Conservation (phyloP, 2,113 vertebrate genomes). For the Oreotrochilus melanogaster region DNA sequence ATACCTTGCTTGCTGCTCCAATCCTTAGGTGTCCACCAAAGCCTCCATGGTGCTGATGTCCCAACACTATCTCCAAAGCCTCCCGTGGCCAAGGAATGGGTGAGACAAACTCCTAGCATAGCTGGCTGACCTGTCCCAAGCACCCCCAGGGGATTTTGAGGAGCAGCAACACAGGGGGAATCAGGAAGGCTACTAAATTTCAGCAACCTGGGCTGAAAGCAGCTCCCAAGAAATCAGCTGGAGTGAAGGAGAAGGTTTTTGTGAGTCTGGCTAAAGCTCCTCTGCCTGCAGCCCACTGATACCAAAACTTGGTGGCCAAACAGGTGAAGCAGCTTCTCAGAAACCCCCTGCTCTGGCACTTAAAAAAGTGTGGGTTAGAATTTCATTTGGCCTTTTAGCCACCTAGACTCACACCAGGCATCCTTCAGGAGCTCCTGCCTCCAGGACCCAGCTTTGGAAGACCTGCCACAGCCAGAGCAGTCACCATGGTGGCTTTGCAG, state of each 20-base stretch:
- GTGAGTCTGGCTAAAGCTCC: not conserved
- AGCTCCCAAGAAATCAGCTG: not conserved
- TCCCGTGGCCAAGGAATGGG: accelerated
- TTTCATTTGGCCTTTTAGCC: not conserved
- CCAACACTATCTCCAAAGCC: not conserved
- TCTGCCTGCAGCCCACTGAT: accelerated
- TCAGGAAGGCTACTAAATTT: not conserved
- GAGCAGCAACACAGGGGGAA: accelerated
- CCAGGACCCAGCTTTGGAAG: not conserved
- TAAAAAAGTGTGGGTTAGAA: not conserved
- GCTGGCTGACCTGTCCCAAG: accelerated
- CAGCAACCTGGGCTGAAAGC: not conserved
- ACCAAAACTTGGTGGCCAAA: not conserved
- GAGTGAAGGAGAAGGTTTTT: not conserved
- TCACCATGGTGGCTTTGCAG: accelerated
- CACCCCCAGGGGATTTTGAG: accelerated
- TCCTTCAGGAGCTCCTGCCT: not conserved
- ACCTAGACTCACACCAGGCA: accelerated
- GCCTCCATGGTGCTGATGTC: not conserved
- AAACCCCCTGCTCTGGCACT: not conserved
- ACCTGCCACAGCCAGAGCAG: accelerated
- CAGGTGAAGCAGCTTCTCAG: not conserved
- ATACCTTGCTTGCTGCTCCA: not conserved
- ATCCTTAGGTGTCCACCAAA: not conserved
- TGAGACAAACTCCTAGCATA: not conserved